Conservation (phyloP, 64 coral and sea anemone genomes). For the Catalaphyllia jardinei region DNA sequence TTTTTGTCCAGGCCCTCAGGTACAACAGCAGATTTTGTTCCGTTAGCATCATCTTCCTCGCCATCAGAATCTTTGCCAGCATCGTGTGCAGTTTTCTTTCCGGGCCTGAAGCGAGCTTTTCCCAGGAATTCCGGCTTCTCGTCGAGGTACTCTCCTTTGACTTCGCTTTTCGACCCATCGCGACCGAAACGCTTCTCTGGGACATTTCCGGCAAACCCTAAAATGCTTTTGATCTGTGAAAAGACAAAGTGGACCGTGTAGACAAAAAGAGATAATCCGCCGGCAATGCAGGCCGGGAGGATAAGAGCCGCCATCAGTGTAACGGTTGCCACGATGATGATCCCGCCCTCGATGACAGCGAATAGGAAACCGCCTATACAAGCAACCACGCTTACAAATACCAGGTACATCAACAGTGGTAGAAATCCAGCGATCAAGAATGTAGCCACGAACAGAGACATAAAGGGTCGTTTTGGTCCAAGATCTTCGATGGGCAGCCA, state of each 20-base stretch:
- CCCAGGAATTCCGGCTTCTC: background rate
- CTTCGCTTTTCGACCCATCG: too few relatives aligned
- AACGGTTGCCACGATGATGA: slow-evolving; percentile 7
- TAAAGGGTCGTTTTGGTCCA: background rate
- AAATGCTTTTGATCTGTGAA: background rate
- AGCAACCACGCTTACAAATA: background rate
- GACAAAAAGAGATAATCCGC: slow-evolving; percentile 1
- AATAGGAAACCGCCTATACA: slow-evolving; percentile 6
- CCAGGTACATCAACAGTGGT: background rate
- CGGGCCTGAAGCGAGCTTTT: background rate
- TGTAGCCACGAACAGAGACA: background rate
- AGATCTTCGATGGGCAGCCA: background rate
- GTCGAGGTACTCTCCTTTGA: background rate
- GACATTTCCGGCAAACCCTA: background rate
- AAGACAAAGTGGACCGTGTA: background rate
- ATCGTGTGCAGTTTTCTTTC: background rate
- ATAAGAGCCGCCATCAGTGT: background rate
- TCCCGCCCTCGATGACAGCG: background rate
- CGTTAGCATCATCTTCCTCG: background rate
- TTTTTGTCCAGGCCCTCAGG: background rate
- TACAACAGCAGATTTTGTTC: background rate
- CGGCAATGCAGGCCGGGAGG: slow-evolving; percentile 1
- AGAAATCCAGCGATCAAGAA: slow-evolving; percentile 15
- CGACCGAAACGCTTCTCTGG: background rate
- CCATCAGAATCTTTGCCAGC: background rate